These are phyloP conservation scores for Ips typographus DNA, from an alignment of 1,140 invertebrate species.

Conservation along the genomic window DNA sequence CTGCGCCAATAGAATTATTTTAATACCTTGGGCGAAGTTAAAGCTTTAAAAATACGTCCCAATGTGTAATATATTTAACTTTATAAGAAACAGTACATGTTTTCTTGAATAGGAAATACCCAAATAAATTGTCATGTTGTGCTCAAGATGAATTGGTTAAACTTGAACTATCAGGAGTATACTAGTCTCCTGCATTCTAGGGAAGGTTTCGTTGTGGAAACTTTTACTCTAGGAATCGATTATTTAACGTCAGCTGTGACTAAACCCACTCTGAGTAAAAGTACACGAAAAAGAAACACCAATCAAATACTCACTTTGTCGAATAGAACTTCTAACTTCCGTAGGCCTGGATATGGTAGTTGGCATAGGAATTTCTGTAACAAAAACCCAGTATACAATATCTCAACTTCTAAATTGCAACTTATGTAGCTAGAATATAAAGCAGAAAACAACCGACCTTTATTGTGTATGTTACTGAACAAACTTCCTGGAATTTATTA, in stretches of 20 bases:
- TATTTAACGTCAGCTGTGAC: no score
- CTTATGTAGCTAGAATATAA: constrained; percentile 5
- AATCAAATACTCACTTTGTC: background rate
- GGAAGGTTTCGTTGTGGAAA: no score
- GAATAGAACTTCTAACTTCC: constrained; percentile 60
- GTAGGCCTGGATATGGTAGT: constrained; percentile 66
- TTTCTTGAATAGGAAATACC: constrained; percentile 34
- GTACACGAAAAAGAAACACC: no score
- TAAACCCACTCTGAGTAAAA: no score
- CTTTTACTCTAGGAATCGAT: no score
- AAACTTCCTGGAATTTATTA: background rate
- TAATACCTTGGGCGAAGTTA: constrained; percentile 29
- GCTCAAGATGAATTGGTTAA: constrained; percentile 28
- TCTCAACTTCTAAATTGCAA: constrained; percentile 3
- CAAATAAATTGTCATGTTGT: constrained; percentile 29
- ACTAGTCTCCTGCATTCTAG: background rate
- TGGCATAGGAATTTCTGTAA: constrained; percentile 69
- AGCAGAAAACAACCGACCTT: constrained; percentile 2
- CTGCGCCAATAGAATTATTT: constrained; percentile 30
- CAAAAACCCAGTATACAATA: constrained; percentile 32
- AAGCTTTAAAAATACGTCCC: constrained; percentile 31
- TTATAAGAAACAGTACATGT: constrained; percentile 31
- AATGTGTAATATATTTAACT: constrained; percentile 34
- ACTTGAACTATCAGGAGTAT: constrained; percentile 25
- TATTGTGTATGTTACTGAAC: background rate